A percentile compares a stretch with the other conserved stretches of the same genome.
Conservation (phyloP, 2,113 vertebrate genomes). For the Semicossyphus pulcher region DNA sequence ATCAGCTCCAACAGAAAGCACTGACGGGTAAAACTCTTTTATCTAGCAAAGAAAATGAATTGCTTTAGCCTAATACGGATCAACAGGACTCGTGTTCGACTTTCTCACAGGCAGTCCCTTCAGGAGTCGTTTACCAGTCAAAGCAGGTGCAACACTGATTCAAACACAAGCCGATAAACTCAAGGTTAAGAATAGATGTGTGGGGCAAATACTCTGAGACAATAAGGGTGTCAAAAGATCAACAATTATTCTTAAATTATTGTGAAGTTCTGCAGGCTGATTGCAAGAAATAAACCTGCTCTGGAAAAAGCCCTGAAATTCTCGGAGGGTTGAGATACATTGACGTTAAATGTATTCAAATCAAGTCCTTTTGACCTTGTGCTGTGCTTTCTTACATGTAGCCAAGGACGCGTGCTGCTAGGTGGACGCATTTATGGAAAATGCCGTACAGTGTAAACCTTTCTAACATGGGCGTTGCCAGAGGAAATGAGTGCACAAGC, state of each 20-base stretch:
- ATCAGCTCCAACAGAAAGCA: not conserved
- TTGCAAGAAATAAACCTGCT: conserved; percentile 10
- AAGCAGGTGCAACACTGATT: conserved; percentile 27
- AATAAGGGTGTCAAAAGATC: conserved; percentile 13
- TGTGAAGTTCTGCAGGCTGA: not conserved
- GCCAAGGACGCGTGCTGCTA: not conserved
- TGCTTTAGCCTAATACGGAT: not conserved
- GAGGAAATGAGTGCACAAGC: not conserved
- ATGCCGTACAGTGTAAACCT: conserved; percentile 8
- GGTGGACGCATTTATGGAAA: not conserved
- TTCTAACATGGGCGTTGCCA: conserved; percentile 9
- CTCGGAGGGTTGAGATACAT: not conserved
- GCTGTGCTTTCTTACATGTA: not conserved
- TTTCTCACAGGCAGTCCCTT: not conserved
- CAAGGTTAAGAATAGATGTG: conserved; percentile 33
- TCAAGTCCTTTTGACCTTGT: not conserved
- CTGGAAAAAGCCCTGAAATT: conserved; percentile 13
- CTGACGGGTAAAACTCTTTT: not conserved
- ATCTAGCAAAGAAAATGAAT: not conserved
- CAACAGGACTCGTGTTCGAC: not conserved
- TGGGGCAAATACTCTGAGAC: conserved; percentile 5
- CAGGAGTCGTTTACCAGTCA: conserved; percentile 23
- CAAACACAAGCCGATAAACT: conserved; percentile 7
- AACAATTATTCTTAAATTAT: not conserved
- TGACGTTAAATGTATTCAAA: conserved; percentile 3